Percentiles rank a stretch among this genome's conserved stretches.
Conservation (phyloP, 2,888 invertebrate genomes). For the Drosophila mayaguana region DNA sequence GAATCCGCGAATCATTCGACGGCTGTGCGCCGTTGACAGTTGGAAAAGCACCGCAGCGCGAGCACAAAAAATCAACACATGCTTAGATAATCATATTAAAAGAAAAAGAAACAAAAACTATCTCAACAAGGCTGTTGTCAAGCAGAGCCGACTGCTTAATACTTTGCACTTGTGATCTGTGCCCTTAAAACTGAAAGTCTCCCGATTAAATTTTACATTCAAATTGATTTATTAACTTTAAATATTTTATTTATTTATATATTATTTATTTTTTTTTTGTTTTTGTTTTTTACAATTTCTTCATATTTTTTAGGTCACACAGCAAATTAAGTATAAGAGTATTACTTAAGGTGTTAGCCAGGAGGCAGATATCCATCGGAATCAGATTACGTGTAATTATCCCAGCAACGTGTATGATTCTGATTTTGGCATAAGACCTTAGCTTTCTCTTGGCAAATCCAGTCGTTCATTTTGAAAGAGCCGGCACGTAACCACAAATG, state of each 20-base stretch:
- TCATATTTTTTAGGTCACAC: background rate
- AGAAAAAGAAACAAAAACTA: slow-evolving; percentile 3
- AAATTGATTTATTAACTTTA: no score
- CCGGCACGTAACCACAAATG: background rate
- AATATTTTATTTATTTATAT: no score
- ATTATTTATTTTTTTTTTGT: no score
- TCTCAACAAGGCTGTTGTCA: background rate
- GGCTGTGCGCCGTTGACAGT: slow-evolving; percentile 73
- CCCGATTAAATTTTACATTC: no score
- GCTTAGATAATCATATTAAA: slow-evolving; percentile 69
- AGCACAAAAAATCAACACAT: slow-evolving; percentile 80
- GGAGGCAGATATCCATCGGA: background rate
- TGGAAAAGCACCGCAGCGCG: slow-evolving; percentile 66
- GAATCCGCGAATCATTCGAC: slow-evolving; percentile 80
- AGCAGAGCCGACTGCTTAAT: background rate
- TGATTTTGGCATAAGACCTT: slow-evolving; percentile 6
- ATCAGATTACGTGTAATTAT: background rate
- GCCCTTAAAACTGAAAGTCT: background rate
- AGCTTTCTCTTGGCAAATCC: background rate
- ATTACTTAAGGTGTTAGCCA: no score
- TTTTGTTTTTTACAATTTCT: background rate
- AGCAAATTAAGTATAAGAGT: no score
- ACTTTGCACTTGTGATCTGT: background rate
- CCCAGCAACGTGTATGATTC: background rate
- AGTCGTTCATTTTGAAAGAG: slow-evolving; percentile 32